A percentile compares a stretch with the other conserved stretches of the same genome.
These are phyloP conservation scores for Dermatemys mawii DNA, from an alignment of 2,113 vertebrate genomes.

Conservation along the genomic window DNA sequence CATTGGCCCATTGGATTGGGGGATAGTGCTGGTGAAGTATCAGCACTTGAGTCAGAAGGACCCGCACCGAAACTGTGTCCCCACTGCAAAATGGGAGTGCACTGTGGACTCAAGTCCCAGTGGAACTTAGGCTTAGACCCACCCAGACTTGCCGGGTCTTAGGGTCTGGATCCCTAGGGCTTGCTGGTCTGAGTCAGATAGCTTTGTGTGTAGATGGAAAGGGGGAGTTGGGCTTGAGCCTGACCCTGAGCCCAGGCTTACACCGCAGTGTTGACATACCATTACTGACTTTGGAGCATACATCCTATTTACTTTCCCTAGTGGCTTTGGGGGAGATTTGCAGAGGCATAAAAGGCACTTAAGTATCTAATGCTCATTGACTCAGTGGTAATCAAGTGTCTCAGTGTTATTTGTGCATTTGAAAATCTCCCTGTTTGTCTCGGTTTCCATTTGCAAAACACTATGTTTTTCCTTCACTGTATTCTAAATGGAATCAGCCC, in stretches of 20 bases:
- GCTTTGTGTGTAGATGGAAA: neutral
- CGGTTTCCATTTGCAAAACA: neutral
- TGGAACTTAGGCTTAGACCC: neutral
- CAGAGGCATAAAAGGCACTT: neutral
- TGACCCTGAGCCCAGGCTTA: neutral
- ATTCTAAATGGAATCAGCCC: neutral
- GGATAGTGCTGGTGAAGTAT: neutral
- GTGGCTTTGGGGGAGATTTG: neutral
- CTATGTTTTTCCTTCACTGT: neutral
- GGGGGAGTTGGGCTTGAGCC: neutral
- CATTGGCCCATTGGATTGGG: neutral
- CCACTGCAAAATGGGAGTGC: neutral
- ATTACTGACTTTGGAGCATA: neutral
- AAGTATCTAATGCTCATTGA: neutral
- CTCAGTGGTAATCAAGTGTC: neutral
- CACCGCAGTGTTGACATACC: neutral
- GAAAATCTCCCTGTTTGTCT: neutral
- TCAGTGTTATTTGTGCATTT: neutral
- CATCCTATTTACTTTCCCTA: neutral
- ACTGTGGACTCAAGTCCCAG: neutral
- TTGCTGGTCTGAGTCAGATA: neutral
- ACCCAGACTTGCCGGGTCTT: neutral
- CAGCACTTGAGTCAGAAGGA: too few species aligned
- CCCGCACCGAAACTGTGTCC: too few species aligned
- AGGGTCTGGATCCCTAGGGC: neutral